These are phyloP conservation scores for Sebastes taczanowskii DNA, from an alignment of 2,797 vertebrate genomes.

Conservation along the genomic window DNA sequence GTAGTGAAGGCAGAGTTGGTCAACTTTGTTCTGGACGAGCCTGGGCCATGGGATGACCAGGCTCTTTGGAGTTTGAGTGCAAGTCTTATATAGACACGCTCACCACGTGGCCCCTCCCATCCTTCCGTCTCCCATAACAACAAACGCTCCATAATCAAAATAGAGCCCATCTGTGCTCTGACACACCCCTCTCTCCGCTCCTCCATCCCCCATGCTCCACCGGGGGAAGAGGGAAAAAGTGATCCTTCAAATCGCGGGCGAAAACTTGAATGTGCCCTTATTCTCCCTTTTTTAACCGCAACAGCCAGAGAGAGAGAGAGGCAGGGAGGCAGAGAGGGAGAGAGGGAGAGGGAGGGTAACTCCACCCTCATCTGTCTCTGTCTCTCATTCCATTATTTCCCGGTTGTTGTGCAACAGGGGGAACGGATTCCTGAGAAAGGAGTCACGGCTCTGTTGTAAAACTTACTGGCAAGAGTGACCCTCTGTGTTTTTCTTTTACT, in stretches of 20 bases:
- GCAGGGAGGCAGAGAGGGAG: background rate
- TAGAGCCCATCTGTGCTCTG: constrained; percentile 68
- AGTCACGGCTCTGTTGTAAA: constrained; percentile 87
- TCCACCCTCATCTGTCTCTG: constrained; percentile 73
- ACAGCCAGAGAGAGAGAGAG: constrained; percentile 14
- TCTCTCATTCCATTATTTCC: constrained; percentile 77
- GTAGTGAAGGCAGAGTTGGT: constrained; percentile 5
- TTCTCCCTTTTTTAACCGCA: constrained; percentile 49
- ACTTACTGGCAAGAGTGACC: constrained; percentile 84
- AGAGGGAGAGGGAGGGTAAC: constrained; percentile 6
- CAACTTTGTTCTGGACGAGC: constrained; percentile 7
- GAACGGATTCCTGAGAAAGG: constrained; percentile 83
- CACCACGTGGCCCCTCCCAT: constrained; percentile 58
- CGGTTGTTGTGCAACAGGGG: constrained; percentile 83
- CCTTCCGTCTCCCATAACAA: constrained; percentile 72
- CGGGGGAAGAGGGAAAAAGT: constrained; percentile 61
- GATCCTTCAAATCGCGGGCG: constrained; percentile 40
- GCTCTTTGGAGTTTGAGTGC: constrained; percentile 76
- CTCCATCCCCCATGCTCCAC: constrained; percentile 34
- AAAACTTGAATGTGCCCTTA: constrained; percentile 47
- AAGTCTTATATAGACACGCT: constrained; percentile 74
- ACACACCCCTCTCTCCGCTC: constrained; percentile 61
- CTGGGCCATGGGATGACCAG: constrained; percentile 76
- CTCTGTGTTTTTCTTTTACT: constrained; percentile 80
- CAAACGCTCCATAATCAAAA: constrained; percentile 77